Percentiles rank a stretch among this genome's conserved stretches.
These are phyloP conservation scores for Neofelis nebulosa DNA, from an alignment of 2,113 vertebrate genomes.

Conservation along the genomic window DNA sequence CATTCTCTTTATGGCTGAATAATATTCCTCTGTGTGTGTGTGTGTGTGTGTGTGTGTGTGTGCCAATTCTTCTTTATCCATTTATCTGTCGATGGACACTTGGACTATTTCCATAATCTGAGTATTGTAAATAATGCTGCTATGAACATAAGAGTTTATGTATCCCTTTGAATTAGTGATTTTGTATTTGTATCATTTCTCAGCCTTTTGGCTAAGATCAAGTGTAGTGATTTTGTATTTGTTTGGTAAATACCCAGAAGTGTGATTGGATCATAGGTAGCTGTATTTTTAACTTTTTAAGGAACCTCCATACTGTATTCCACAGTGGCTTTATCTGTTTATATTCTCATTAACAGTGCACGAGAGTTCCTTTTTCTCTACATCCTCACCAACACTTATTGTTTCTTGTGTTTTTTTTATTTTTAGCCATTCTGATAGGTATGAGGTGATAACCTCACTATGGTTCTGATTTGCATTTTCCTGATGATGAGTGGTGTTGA, in stretches of 20 bases:
- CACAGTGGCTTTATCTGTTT: not conserved
- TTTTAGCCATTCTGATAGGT: not conserved
- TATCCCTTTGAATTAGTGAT: not conserved
- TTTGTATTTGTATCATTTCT: not conserved
- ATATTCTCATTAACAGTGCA: not conserved
- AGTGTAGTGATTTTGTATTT: not conserved
- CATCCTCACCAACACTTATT: not conserved
- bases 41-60: not conserved
- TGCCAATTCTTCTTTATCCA: not conserved
- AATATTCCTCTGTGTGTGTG: not conserved
- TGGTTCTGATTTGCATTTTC: not conserved
- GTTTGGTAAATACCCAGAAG: not conserved
- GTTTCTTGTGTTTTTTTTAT: not conserved
- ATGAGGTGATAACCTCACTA: not conserved
- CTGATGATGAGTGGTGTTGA: not conserved
- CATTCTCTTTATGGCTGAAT: not conserved
- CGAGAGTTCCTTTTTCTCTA: not conserved
- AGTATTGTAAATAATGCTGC: not conserved
- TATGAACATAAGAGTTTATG: not conserved
- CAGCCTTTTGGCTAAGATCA: too few relatives aligned
- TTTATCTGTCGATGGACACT: not conserved
- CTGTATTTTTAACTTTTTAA: not conserved
- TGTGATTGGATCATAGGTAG: not conserved
- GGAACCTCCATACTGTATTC: not conserved
- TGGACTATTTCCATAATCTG: not conserved